These are phyloP conservation scores for Onychostoma macrolepis DNA, from an alignment of 2,113 vertebrate genomes.

Conservation along the genomic window DNA sequence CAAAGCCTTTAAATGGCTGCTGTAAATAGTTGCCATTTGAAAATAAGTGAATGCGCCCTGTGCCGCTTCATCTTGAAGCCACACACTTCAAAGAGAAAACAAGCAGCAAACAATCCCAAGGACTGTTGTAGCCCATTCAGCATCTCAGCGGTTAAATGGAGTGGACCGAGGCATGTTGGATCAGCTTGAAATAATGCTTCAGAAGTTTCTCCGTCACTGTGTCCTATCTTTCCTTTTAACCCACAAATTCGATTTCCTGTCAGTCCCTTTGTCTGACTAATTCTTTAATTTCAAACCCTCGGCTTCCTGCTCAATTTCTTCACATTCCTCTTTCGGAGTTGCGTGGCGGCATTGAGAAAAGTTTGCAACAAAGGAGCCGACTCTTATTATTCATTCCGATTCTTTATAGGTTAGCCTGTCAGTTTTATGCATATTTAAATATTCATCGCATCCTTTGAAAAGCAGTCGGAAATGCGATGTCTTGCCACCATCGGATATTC, in stretches of 20 bases:
- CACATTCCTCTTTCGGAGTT: conserved; percentile 22
- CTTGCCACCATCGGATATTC: conserved; percentile 40
- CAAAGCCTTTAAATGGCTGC: background rate
- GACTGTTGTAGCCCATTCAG: background rate
- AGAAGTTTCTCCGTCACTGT: background rate
- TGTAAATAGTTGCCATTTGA: background rate
- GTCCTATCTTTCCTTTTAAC: background rate
- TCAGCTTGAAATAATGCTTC: conserved; percentile 14
- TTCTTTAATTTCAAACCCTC: conserved; percentile 5
- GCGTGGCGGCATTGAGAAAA: conserved; percentile 28
- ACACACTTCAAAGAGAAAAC: background rate
- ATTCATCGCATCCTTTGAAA: conserved; percentile 68
- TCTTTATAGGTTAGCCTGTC: conserved; percentile 64
- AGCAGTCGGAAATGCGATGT: conserved; percentile 61
- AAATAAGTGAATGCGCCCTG: background rate
- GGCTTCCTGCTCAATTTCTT: conserved; percentile 24
- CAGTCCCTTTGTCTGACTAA: conserved; percentile 13
- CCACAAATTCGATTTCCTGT: background rate
- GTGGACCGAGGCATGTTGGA: background rate
- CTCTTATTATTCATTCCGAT: conserved; percentile 65
- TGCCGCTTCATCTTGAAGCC: background rate
- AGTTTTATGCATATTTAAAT: conserved; percentile 67
- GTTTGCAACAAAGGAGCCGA: conserved; percentile 58
- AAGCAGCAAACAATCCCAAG: background rate
- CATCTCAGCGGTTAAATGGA: background rate